Base-by-base conservation (phyloP, 2,888 invertebrate species). In the Congeria kusceri region DNA sequence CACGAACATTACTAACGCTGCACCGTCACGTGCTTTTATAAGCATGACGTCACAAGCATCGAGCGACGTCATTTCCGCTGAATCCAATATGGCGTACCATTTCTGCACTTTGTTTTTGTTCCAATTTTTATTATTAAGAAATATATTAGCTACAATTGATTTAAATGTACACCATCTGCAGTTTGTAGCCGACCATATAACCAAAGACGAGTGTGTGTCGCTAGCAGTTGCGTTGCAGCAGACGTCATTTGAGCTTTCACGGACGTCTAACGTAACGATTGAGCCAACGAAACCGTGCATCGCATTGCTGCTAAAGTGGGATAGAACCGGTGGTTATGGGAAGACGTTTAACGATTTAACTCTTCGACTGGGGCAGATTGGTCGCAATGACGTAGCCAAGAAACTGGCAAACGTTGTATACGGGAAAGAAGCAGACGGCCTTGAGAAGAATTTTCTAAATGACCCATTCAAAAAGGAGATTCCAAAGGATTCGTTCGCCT, bases 161-260 rank as follows among this genome's bases (percentile, higher is more conserved):
- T 56, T 92, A 56, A 92, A 91, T 70, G 84, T 87, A 32, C 87
- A 88, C 49, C 87, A 92, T 70, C 58, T 92, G n/a, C 88, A 90
- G 66, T 87, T 85, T 63, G 85, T 92, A 7, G 86, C 92, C 1
- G 89, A 91, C 66, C 89, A 90, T 67, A 77, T 92, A 29, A 80
- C 85, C 4, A 27, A 32, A 29, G 64, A 78, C 1, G 90, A 91
- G 70, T 92, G 92, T 66, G 72, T 73, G 13, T 71, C 76, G n/a
- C 76, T 92, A 0, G 74, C 86, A 3, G 78, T 80, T 11, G 86
- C 88, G 27, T 78, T 91, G 1, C 81, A 86, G 32, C 69, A 85
- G 58, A 83, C 76, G 23, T 66, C 63, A 11, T 85, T 81, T 49
- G 77, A 76, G 73, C 59, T 87, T 29, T n/a, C 64, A 25, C 39